Evolutionary conservation across 2,113 vertebrate species (phyloP).

Genomic region (Vulpes vulpes): DNA sequence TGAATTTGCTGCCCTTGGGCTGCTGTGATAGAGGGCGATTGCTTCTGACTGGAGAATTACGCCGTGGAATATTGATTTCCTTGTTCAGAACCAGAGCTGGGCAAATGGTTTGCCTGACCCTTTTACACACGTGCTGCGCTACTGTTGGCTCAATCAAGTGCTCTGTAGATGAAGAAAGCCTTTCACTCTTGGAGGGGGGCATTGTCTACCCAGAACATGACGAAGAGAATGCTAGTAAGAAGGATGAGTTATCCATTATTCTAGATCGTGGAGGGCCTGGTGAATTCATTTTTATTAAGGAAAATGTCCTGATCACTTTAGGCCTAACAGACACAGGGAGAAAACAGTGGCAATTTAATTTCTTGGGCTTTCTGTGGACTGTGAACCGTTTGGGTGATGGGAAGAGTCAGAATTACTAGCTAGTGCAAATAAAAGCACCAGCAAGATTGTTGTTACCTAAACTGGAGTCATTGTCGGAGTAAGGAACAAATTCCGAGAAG

Average conservation of each 20-base stretch:
- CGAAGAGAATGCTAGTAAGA: background rate
- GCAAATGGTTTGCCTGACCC: slow-evolving; percentile 4
- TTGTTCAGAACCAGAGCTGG: slow-evolving; percentile 28
- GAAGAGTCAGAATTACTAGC: background rate
- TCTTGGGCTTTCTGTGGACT: background rate
- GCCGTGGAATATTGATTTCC: slow-evolving; percentile 56
- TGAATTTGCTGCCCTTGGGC: slow-evolving; percentile 47
- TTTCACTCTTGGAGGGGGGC: background rate
- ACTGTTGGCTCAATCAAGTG: background rate
- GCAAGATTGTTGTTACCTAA: background rate
- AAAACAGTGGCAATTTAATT: background rate
- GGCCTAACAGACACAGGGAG: background rate
- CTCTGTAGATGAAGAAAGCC: background rate
- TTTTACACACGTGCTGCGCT: background rate
- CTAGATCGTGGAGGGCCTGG: background rate
- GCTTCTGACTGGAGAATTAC: slow-evolving; percentile 60
- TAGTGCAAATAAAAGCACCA: slow-evolving; percentile 8
- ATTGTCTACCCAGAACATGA: background rate
- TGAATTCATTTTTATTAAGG: background rate
- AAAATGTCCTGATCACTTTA: background rate
- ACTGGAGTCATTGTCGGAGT: background rate
- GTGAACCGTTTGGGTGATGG: background rate
- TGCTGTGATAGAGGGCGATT: slow-evolving; percentile 26
- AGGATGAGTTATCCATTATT: background rate
- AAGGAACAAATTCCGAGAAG: background rate